phyloP scores from a whole-genome alignment of 2,888 invertebrate genomes.

The Crioceris asparagi region DNA sequence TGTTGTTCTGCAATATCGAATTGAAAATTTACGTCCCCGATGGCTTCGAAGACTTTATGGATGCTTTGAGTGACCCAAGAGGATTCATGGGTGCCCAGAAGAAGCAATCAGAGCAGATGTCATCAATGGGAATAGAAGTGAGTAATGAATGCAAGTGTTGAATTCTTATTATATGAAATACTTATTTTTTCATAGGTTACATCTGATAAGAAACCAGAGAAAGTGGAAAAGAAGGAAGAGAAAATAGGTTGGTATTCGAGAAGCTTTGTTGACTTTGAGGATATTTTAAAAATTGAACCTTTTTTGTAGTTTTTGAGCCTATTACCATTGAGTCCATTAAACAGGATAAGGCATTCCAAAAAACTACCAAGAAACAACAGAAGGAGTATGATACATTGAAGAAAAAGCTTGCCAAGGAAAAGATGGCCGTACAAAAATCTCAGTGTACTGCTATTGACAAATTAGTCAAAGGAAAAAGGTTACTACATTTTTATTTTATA shows the following conservation, averaged over 20 bases:
- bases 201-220: background rate
- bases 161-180: too few relatives aligned
- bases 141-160: too few relatives aligned
- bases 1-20: conserved; percentile 98
- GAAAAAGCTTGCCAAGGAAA: conserved; percentile 90
- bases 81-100: conserved; percentile 82
- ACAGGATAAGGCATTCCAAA: conserved; percentile 83
- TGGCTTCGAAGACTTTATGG: conserved; percentile 98
- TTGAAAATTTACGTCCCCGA: conserved; percentile 99
- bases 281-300: background rate
- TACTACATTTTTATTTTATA: conserved; percentile 12
- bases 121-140: conserved; percentile 84
- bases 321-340: conserved; percentile 80
- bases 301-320: conserved; percentile 69
- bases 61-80: conserved; percentile 89
- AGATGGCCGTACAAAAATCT: conserved; percentile 77
- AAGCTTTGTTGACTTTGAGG: conserved; percentile 7
- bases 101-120: conserved; percentile 84
- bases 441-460: conserved; percentile 90
- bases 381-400: conserved; percentile 88
- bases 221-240: conserved; percentile 51
- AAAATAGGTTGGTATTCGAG: conserved; percentile 65
- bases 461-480: conserved; percentile 89
- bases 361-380: conserved; percentile 88
- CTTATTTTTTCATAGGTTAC: background rate